Evolutionary conservation across 2,113 vertebrate species (phyloP).

Genomic region (Apodemus speciosus): DNA sequence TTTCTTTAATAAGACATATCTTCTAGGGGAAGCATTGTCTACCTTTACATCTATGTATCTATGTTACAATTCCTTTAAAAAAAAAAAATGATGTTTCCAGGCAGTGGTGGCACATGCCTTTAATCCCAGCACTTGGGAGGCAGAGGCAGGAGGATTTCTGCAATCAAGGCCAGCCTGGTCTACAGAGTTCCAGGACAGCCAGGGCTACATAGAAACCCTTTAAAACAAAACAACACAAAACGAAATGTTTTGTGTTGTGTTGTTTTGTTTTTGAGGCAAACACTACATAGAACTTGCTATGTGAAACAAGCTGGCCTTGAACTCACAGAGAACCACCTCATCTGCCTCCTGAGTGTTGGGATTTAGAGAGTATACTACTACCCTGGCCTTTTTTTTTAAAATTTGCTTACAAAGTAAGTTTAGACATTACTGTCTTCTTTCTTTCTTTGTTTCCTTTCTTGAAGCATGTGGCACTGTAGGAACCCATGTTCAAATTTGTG

Average conservation of each 20-base stretch:
- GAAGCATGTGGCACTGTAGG: not conserved
- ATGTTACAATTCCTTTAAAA: not conserved
- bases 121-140: no score
- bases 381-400: not conserved
- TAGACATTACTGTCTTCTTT: not conserved
- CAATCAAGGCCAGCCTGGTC: no score
- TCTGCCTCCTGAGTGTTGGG: not conserved
- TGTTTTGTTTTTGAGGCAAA: not conserved
- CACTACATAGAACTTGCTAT: not conserved
- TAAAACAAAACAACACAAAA: no score
- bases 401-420: not conserved
- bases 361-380: not conserved
- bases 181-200: no score
- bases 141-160: no score
- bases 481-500: not conserved
- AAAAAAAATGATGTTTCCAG: no score
- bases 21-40: not conserved
- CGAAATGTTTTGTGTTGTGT: no score
- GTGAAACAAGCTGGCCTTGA: not conserved
- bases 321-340: not conserved
- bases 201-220: no score
- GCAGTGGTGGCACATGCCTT: no score
- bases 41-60: not conserved
- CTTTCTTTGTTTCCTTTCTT: not conserved
- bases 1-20: not conserved